Conservation (phyloP, 2,888 invertebrate genomes). For the Drosophila subquinaria region DNA sequence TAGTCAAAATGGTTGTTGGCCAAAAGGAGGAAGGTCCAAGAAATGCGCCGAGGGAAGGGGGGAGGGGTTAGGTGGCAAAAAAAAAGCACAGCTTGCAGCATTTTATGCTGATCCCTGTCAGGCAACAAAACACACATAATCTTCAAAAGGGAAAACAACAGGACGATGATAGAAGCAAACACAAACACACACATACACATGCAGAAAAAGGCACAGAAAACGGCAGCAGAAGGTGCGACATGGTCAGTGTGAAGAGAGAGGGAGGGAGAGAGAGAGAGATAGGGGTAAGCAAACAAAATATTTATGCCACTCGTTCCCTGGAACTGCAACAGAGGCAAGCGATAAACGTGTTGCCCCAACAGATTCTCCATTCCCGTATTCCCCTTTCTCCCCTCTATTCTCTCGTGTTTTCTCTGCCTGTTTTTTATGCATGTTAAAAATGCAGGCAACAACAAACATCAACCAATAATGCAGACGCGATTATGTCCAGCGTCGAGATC, state of each 20-base stretch:
- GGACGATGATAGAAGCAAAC: constrained; percentile 60
- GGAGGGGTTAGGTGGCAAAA: constrained; percentile 30
- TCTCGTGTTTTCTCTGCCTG: not conserved
- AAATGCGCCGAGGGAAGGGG: constrained; percentile 25
- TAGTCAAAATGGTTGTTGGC: constrained; percentile 10
- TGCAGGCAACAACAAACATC: constrained; percentile 80
- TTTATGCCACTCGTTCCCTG: constrained; percentile 64
- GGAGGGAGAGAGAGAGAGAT: constrained; percentile 1
- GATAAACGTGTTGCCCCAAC: constrained; percentile 48
- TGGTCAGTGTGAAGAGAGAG: constrained; percentile 5
- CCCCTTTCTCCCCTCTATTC: not conserved
- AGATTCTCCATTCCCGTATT: not conserved
- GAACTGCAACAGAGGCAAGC: constrained; percentile 47
- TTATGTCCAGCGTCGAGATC: constrained; percentile 77
- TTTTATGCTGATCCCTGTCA: constrained; percentile 85
- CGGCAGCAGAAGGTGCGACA: constrained; percentile 20
- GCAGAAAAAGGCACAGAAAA: constrained; percentile 1
- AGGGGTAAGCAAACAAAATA: constrained; percentile 75
- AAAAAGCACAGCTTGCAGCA: constrained; percentile 85
- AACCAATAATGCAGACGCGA: constrained; percentile 85
- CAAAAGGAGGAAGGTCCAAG: constrained; percentile 17
- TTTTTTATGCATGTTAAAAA: constrained; percentile 53
- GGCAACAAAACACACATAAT: constrained; percentile 85
- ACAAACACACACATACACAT: constrained; percentile 2
- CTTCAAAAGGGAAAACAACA: constrained; percentile 85